These are phyloP conservation scores for Petroica traversi DNA, from an alignment of 2,113 vertebrate species.

Conservation along the genomic window DNA sequence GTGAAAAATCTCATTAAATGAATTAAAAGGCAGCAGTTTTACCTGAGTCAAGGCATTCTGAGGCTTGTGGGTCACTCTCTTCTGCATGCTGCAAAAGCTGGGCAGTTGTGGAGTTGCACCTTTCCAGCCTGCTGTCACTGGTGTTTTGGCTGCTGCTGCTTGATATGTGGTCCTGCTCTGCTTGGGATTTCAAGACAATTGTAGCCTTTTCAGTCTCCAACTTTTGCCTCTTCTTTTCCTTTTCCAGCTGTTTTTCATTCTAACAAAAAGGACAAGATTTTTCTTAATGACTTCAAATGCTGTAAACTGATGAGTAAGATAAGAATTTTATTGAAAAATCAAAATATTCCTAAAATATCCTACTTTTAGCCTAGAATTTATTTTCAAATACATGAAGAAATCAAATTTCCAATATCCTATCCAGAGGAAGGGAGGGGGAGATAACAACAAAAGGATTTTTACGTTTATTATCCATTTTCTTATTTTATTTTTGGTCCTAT, in stretches of 20 bases:
- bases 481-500: neutral
- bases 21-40: neutral
- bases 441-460: neutral
- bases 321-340: neutral
- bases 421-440: neutral
- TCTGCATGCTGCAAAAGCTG: constrained; percentile 74
- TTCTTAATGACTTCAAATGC: neutral
- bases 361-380: neutral
- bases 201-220: constrained; percentile 41
- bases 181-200: neutral
- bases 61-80: constrained; percentile 70
- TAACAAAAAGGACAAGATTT: constrained; percentile 54
- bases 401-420: neutral
- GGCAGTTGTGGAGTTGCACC: constrained; percentile 54
- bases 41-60: constrained; percentile 79
- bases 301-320: neutral
- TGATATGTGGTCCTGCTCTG: constrained; percentile 33
- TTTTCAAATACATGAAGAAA: neutral
- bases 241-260: constrained; percentile 83
- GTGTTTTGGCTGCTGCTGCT: constrained; percentile 48
- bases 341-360: neutral
- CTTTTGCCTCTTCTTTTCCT: constrained; percentile 74
- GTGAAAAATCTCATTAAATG: neutral
- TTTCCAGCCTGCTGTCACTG: constrained; percentile 36
- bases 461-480: neutral